A percentile compares a stretch with the other conserved stretches of the same genome.
Conservation (phyloP, 2,113 vertebrate genomes). For the Kobus ellipsiprymnus region DNA sequence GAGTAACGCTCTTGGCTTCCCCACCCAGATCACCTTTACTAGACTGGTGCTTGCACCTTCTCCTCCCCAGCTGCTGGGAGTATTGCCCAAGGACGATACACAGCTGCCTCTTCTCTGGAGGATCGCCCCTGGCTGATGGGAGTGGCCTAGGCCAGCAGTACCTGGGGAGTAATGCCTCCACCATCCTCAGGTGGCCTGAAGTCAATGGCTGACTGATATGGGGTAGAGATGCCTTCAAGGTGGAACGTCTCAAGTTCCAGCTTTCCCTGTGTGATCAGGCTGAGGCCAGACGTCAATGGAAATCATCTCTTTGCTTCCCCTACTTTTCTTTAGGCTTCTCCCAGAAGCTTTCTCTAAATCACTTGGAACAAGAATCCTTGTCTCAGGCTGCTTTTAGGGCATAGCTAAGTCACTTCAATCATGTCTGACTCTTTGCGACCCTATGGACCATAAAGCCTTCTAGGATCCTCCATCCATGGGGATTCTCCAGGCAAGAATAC, state of each 20-base stretch:
- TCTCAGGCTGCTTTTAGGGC: not conserved
- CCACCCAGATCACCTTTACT: not conserved
- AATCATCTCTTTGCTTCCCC: not conserved
- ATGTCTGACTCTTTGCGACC: not conserved
- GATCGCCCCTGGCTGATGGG: not conserved
- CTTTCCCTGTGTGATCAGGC: not conserved
- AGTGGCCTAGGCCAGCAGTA: not conserved
- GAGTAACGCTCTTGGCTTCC: too few relatives aligned
- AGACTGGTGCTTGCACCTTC: too few relatives aligned
- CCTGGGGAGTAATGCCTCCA: not conserved
- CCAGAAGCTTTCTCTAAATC: not conserved
- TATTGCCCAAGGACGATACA: not conserved
- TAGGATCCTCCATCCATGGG: not conserved
- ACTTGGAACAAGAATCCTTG: not conserved
- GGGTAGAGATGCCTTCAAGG: not conserved
- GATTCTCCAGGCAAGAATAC: not conserved
- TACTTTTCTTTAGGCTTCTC: not conserved
- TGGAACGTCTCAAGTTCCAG: not conserved
- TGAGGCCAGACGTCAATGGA: accelerated
- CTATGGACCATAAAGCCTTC: not conserved
- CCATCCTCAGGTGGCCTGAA: not conserved
- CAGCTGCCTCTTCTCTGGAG: not conserved
- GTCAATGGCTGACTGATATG: not conserved
- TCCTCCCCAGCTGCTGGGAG: too few relatives aligned
- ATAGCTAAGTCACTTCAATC: not conserved